Evolutionary conservation across 2,113 vertebrate species (phyloP), one percentile per base, ranked within the genome.

Genomic region (Quiscalus mexicanus): DNA sequence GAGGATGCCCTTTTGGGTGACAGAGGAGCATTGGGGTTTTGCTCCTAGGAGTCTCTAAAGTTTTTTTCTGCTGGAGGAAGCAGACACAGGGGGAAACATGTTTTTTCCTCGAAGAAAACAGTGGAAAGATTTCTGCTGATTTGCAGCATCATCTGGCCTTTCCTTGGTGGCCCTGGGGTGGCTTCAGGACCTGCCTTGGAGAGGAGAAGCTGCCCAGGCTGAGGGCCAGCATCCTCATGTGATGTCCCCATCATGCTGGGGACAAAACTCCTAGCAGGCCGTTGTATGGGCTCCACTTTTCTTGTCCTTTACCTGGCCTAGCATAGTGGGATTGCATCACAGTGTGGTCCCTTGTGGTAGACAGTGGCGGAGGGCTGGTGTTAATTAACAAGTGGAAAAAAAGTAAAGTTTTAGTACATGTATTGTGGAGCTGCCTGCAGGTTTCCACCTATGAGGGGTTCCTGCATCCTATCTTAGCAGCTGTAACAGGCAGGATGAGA

Each of bases 281-380:
- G 9, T 50, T 50, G 1, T 17, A 41, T 11, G 30, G 39, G 9
- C 24, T 91, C 4, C 16, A 58, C 11, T 87, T 74, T 42, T 59
- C 31, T 65, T 78, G 8, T 24, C 14, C 19, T 85, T 45, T 39
- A 6, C 5, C 9, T 70, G 33, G 50, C 50, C 21, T 44, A 15
- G 24, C 2, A 0, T 20, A 44, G 8, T 85, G 31, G 35, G 55
- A 52, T 15, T 30, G 58, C 68, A 41, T 64, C 45, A 8, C 17
- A 28, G 18, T 10, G 0, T 16, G 56, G 20, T 79, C 28, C 33
- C 33, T 76, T 0, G 0, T 28, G 17, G 44, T 52, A 24, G 23
- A 45, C 0, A 0, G 16, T 53, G 58, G 18, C 49, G 1, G 47
- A 77, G 63, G 17, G 13, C 42, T 70, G 60, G 16, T n/a, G 11